Conservation (phyloP, 2,113 vertebrate species). For the Corythornis cristatus region DNA sequence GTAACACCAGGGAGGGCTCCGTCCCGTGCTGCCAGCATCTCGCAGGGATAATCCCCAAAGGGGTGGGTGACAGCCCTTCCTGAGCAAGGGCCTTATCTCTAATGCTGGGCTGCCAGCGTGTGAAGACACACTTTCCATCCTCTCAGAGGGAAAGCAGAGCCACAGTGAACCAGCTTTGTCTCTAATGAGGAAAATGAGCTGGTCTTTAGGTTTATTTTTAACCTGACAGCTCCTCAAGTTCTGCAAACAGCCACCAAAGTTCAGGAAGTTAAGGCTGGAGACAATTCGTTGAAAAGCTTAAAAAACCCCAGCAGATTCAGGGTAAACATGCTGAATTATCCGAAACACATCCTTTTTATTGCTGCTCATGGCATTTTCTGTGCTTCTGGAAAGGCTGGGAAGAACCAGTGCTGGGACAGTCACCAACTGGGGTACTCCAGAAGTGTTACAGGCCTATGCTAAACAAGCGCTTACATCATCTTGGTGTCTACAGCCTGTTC, state of each 20-base stretch:
- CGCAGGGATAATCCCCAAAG: conserved; percentile 15
- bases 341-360: not conserved
- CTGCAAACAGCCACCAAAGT: not conserved
- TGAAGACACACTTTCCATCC: conserved; percentile 73
- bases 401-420: not conserved
- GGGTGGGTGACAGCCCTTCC: conserved; percentile 66
- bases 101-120: not conserved
- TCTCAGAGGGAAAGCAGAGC: conserved; percentile 48
- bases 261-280: not conserved
- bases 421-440: not conserved
- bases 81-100: conserved; percentile 66
- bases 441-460: not conserved
- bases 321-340: not conserved
- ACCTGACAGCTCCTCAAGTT: not conserved
- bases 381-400: not conserved
- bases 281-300: not conserved
- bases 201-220: conserved; percentile 22
- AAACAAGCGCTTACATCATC: not conserved
- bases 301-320: not conserved
- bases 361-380: not conserved
- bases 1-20: not conserved
- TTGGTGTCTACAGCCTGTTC: not conserved
- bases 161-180: not conserved
- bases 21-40: not conserved
- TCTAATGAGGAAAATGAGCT: not conserved